These are phyloP conservation scores for Antheraea mylitta DNA, from an alignment of 1,140 invertebrate genomes.

Conservation along the genomic window DNA sequence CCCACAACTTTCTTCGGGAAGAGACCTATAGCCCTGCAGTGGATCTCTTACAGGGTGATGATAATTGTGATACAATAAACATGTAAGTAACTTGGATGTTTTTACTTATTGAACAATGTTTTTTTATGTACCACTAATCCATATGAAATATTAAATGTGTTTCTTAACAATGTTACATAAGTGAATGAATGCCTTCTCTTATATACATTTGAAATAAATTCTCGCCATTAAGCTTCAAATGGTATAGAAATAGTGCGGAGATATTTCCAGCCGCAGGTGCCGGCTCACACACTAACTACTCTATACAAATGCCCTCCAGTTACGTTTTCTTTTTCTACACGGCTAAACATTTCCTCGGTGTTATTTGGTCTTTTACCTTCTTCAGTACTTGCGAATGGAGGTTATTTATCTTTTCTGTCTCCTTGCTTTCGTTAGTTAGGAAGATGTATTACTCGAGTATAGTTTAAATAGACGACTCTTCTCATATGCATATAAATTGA, in stretches of 20 bases:
- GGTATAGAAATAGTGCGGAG: slow-evolving; percentile 23
- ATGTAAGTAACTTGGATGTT: too few relatives aligned
- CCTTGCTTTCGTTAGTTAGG: not conserved
- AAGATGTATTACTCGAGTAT: not conserved
- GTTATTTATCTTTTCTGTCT: not conserved
- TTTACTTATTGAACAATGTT: too few relatives aligned
- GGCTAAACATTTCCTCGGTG: slow-evolving; percentile 10
- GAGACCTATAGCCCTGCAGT: too few relatives aligned
- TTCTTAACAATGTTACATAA: not conserved
- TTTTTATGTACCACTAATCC: too few relatives aligned
- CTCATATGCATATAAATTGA: too few relatives aligned
- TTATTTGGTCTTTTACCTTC: slow-evolving; percentile 3
- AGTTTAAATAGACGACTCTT: not conserved
- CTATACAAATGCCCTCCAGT: slow-evolving; percentile 43
- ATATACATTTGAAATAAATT: not conserved
- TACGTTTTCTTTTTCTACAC: slow-evolving; percentile 34
- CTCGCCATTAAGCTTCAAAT: not conserved
- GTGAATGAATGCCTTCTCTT: not conserved
- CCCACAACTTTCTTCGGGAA: too few relatives aligned
- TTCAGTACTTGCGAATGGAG: not conserved
- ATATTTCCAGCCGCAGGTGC: slow-evolving; percentile 39
- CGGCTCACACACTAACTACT: slow-evolving; percentile 39
- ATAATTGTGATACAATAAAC: too few relatives aligned
- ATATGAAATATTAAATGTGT: too few relatives aligned
- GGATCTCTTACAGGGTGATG: too few relatives aligned